These are phyloP conservation scores for Aradophagus sp. DNA, from an alignment of 1,140 invertebrate species.

Conservation along the genomic window DNA sequence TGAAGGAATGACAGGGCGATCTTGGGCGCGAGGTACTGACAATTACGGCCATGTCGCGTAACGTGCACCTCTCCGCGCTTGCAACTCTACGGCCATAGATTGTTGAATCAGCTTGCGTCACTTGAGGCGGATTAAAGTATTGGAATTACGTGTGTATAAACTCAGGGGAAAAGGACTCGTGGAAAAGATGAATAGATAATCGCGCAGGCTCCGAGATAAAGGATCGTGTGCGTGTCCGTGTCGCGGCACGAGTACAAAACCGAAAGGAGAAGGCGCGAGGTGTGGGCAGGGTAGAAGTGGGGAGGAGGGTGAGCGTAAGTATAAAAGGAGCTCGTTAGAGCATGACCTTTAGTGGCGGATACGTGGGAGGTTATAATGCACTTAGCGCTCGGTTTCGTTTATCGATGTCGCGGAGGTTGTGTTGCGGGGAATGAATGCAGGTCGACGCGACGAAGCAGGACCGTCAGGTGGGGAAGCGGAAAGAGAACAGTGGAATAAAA, in stretches of 20 bases:
- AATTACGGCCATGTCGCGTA: too few species aligned
- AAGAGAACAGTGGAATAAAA: conserved; percentile 46
- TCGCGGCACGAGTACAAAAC: conserved; percentile 16
- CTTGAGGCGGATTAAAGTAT: conserved; percentile 16
- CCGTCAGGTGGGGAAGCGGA: conserved; percentile 40
- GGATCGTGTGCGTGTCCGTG: conserved; percentile 2
- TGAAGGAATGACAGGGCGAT: too few species aligned
- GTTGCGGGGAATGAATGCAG: conserved; percentile 70
- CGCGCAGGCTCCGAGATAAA: conserved; percentile 23
- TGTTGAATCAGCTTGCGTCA: conserved; percentile 8
- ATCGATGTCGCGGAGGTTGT: conserved; percentile 66
- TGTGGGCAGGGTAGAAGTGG: too few species aligned
- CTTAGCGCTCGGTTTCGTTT: conserved; percentile 71
- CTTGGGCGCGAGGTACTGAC: too few species aligned
- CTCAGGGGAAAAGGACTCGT: conserved; percentile 1
- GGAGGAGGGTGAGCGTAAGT: conserved; percentile 30
- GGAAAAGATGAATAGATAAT: conserved; percentile 29
- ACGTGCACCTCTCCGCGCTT: too few species aligned
- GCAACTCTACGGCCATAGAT: too few species aligned
- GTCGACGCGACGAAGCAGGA: conserved; percentile 60
- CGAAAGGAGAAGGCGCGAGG: neutral
- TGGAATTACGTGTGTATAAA: conserved; percentile 21
- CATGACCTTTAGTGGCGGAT: conserved; percentile 70
- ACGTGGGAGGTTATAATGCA: conserved; percentile 72
- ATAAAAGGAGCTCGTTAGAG: conserved; percentile 69